Evolutionary conservation across 2,797 vertebrate genomes (phyloP).

Genomic region (Parauchenoglanis punctatus): DNA sequence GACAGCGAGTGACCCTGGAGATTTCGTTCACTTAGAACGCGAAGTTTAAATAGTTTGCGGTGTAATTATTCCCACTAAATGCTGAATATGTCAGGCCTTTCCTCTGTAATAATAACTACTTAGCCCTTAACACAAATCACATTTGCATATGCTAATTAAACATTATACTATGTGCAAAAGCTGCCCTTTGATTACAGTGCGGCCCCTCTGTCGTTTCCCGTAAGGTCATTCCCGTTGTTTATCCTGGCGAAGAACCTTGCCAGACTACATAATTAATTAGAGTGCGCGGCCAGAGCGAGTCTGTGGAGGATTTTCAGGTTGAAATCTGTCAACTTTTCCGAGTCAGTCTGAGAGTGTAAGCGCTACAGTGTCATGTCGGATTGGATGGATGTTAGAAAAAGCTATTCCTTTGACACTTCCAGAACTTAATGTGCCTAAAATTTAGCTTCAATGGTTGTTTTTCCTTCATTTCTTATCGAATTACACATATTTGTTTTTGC

Average conservation of each 20-base stretch:
- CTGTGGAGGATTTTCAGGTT: constrained; percentile 18
- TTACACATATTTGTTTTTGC: constrained; percentile 1
- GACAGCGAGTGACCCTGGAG: not conserved
- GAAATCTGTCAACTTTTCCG: constrained; percentile 4
- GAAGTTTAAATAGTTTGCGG: not conserved
- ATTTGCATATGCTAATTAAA: constrained; percentile 58
- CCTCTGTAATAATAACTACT: constrained; percentile 44
- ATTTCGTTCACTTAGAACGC: constrained; percentile 11
- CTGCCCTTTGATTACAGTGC: constrained; percentile 36
- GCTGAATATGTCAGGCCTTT: not conserved
- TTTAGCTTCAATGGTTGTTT: not conserved
- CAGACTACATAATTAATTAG: constrained; percentile 45
- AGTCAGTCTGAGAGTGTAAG: constrained; percentile 6
- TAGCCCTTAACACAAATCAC: constrained; percentile 48
- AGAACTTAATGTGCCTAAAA: not conserved
- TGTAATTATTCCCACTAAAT: constrained; percentile 13
- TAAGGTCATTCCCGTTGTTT: constrained; percentile 44
- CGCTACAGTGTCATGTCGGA: not conserved
- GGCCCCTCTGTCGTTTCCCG: constrained; percentile 38
- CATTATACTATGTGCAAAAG: constrained; percentile 42
- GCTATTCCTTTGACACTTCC: not conserved
- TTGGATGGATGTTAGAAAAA: constrained; percentile 1
- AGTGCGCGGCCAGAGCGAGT: not conserved
- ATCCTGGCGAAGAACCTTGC: constrained; percentile 33
- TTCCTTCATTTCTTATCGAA: constrained; percentile 2